Conservation (phyloP, 2,888 invertebrate genomes). For the Holacanthella duospinosa region DNA sequence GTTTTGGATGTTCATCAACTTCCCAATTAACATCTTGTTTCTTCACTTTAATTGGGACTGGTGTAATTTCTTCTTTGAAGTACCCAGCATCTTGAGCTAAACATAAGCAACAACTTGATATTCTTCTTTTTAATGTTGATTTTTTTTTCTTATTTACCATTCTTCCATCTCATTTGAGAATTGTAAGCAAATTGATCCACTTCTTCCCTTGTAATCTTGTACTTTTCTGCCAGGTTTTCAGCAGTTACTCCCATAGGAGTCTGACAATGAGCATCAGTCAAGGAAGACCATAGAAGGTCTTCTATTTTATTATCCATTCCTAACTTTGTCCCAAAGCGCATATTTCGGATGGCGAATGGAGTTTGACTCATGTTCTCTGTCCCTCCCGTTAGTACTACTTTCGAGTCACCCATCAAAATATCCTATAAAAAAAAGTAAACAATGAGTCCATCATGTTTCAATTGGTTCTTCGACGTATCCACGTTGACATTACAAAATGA, state of each 20-base stretch:
- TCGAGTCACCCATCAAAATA: conserved; percentile 69
- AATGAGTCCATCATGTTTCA: background rate
- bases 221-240: conserved; percentile 81
- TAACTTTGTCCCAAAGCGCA: conserved; percentile 77
- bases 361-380: conserved; percentile 91
- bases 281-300: conserved; percentile 78
- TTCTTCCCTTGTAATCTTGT: conserved; percentile 65
- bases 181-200: conserved; percentile 73
- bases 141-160: conserved; percentile 47
- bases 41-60: conserved; percentile 72
- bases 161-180: conserved; percentile 81
- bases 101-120: background rate
- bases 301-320: conserved; percentile 68
- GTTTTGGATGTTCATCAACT: conserved; percentile 87
- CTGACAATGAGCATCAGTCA: conserved; percentile 54
- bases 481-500: background rate
- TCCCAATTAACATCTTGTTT: conserved; percentile 67
- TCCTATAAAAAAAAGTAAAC: conserved; percentile 51
- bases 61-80: conserved; percentile 81
- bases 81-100: conserved; percentile 73
- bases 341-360: conserved; percentile 71
- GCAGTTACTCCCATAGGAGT: conserved; percentile 94
- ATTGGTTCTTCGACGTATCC: background rate
- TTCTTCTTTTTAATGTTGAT: background rate
- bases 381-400: conserved; percentile 81